phyloP scores from a whole-genome alignment of 64 coral and sea anemone genomes.

The Acropora tenuis region DNA sequence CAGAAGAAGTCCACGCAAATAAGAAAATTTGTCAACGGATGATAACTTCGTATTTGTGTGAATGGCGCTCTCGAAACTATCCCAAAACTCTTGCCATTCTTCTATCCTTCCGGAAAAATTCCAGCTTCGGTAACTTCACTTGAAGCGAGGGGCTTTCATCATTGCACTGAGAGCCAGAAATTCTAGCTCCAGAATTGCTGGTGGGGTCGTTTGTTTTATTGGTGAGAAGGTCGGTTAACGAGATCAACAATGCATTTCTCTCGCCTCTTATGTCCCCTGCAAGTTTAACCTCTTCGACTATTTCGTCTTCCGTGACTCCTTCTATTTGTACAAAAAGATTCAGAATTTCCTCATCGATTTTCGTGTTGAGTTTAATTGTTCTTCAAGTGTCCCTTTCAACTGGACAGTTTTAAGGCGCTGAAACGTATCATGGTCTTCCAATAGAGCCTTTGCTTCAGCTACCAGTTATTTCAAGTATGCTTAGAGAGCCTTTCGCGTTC shows the following conservation, averaged over 20 bases:
- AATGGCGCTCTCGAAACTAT: neutral
- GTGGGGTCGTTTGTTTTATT: no score
- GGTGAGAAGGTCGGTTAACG: neutral
- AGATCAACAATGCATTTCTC: neutral
- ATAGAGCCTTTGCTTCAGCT: no score
- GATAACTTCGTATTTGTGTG: neutral
- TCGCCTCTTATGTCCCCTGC: neutral
- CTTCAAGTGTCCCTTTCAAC: neutral
- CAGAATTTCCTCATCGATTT: neutral
- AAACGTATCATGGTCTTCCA: no score
- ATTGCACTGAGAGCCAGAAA: neutral
- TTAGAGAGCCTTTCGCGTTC: no score
- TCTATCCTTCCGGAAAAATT: neutral
- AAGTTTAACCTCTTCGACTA: neutral
- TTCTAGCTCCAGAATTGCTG: no score
- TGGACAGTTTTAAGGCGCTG: no score
- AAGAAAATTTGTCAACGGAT: neutral
- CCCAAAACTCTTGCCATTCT: slow-evolving; percentile 9
- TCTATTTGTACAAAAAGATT: neutral
- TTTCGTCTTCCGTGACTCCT: neutral
- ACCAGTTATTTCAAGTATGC: no score
- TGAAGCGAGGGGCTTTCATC: neutral
- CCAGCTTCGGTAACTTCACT: neutral
- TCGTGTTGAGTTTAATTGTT: neutral
- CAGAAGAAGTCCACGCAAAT: neutral